Evolutionary conservation across 1,140 invertebrate species (phyloP).

Genomic region (Drosophila pallidifrons): DNA sequence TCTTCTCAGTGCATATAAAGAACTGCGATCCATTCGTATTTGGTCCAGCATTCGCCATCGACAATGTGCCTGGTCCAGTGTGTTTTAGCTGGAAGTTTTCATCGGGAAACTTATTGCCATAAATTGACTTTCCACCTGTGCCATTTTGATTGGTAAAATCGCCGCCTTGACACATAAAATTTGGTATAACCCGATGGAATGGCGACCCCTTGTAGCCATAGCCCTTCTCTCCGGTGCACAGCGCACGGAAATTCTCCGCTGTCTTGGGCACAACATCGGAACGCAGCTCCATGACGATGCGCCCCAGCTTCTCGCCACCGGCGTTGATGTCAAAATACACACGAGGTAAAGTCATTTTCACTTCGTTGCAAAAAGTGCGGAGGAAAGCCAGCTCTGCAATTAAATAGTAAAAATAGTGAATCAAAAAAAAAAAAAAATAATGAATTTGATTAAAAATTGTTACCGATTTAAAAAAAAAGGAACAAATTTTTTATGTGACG

Average conservation of each 20-base stretch:
- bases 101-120: slow-evolving; percentile 96
- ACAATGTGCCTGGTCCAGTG: slow-evolving; percentile 94
- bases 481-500: slow-evolving; percentile 12
- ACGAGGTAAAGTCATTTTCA: slow-evolving; percentile 40
- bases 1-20: slow-evolving; percentile 96
- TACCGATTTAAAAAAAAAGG: background rate
- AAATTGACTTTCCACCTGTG: slow-evolving; percentile 97
- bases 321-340: slow-evolving; percentile 45
- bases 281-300: slow-evolving; percentile 89
- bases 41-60: slow-evolving; percentile 98
- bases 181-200: slow-evolving; percentile 98
- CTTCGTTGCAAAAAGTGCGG: slow-evolving; percentile 14
- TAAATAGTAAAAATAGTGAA: background rate
- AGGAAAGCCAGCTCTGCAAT: slow-evolving; percentile 32
- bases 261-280: slow-evolving; percentile 96
- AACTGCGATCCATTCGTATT: slow-evolving; percentile 99
- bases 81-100: slow-evolving; percentile 98
- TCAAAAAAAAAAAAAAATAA: background rate
- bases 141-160: slow-evolving; percentile 98
- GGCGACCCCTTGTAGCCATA: slow-evolving; percentile 95
- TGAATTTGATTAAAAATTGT: background rate
- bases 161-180: slow-evolving; percentile 98
- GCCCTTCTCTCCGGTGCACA: slow-evolving; percentile 96
- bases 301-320: slow-evolving; percentile 30
- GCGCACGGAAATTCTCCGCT: slow-evolving; percentile 95